These are phyloP conservation scores for Polyploca ridens DNA, from an alignment of 2,888 invertebrate genomes.

Conservation along the genomic window DNA sequence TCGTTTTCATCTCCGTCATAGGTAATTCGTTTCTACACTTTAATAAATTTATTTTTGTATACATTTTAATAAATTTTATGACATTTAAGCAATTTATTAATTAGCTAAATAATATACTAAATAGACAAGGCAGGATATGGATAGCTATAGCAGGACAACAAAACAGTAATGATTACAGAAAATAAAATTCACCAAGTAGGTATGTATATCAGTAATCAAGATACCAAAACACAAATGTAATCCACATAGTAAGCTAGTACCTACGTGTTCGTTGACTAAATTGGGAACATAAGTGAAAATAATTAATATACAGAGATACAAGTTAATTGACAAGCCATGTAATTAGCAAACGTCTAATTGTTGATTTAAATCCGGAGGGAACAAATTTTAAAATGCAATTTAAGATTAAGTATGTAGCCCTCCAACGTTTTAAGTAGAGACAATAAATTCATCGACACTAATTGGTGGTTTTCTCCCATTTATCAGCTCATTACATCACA, in stretches of 20 bases:
- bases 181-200: no score
- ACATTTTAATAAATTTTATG: no score
- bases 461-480: constrained; percentile 85
- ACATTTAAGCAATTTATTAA: no score
- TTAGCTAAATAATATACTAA: no score
- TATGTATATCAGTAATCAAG: background rate
- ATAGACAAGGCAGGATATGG: no score
- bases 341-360: constrained; percentile 38
- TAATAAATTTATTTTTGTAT: no score
- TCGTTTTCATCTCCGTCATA: no score
- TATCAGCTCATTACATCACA: constrained; percentile 85
- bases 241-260: background rate
- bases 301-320: constrained; percentile 16
- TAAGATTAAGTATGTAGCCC: constrained; percentile 80
- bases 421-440: constrained; percentile 84
- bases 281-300: background rate
- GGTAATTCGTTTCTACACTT: no score
- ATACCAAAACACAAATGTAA: background rate
- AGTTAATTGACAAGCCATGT: constrained; percentile 38
- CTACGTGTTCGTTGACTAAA: background rate
- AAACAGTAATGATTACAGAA: no score
- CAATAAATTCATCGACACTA: constrained; percentile 85
- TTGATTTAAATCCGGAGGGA: constrained; percentile 67
- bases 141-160: no score
- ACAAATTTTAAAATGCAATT: constrained; percentile 75